Evolutionary conservation across 35 echinoderm and acorn worm species (phyloP).

Genomic region (Heliocidaris erythrogramma): DNA sequence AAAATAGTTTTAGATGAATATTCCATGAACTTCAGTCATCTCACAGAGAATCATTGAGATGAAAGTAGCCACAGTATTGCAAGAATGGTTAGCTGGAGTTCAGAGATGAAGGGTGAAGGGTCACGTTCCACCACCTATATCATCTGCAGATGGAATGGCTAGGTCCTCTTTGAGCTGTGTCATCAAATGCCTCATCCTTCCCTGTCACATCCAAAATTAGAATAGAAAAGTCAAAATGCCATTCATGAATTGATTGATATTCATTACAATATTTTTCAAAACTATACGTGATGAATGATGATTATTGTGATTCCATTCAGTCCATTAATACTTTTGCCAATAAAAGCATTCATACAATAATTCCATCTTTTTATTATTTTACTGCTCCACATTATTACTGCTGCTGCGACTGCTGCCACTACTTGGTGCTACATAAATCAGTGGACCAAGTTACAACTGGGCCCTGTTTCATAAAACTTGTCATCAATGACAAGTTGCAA

Average conservation of each 20-base stretch:
- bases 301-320: too few relatives aligned
- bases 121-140: conserved; percentile 40
- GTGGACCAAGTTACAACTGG: too few relatives aligned
- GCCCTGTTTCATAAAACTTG: too few relatives aligned
- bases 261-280: too few relatives aligned
- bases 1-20: too few relatives aligned
- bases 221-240: not conserved
- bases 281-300: not conserved
- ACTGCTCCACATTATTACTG: too few relatives aligned
- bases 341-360: too few relatives aligned
- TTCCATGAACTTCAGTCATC: not conserved
- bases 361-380: too few relatives aligned
- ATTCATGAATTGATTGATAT: not conserved
- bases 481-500: too few relatives aligned
- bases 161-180: conserved; percentile 77
- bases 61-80: not conserved
- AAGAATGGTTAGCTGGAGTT: conserved; percentile 15
- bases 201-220: conserved; percentile 37
- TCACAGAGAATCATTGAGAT: not conserved
- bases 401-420: not conserved
- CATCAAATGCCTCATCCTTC: conserved; percentile 83
- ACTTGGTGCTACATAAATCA: too few relatives aligned
- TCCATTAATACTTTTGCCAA: too few relatives aligned
- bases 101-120: conserved; percentile 6
- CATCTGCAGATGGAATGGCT: conserved; percentile 68